Conservation (phyloP, 2,888 invertebrate species). For the Coleophora flavipennella region DNA sequence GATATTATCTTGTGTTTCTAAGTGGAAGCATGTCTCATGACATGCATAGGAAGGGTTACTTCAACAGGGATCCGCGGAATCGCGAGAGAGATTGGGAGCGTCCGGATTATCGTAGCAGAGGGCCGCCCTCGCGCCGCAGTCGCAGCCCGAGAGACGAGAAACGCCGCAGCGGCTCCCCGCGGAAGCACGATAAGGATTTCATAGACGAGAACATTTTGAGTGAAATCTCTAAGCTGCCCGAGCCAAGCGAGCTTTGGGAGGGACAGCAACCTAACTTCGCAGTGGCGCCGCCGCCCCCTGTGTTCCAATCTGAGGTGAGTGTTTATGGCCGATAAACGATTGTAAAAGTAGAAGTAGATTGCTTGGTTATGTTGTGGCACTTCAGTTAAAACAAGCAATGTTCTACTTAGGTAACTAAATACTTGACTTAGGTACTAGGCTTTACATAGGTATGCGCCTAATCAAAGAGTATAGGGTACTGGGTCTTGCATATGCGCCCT, state of each 20-base stretch:
- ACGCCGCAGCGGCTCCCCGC: conserved; percentile 45
- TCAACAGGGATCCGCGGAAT: conserved; percentile 16
- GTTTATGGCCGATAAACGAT: no score
- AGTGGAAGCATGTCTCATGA: conserved; percentile 23
- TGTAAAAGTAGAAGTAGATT: no score
- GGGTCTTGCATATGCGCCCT: no score
- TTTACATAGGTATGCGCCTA: no score
- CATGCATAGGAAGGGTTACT: conserved; percentile 16
- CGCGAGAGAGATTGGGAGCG: conserved; percentile 29
- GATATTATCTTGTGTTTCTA: background rate
- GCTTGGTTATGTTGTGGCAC: no score
- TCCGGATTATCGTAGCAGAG: conserved; percentile 14
- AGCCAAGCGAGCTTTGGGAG: conserved; percentile 61
- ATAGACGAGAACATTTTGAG: conserved; percentile 57
- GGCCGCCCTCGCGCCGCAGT: conserved; percentile 24
- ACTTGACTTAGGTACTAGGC: no score
- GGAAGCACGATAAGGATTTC: conserved; percentile 48
- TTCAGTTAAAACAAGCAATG: no score
- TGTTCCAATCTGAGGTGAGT: conserved; percentile 33
- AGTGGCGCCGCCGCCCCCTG: conserved; percentile 22
- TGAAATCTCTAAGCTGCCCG: conserved; percentile 56
- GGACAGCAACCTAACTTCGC: conserved; percentile 14
- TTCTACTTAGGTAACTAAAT: no score
- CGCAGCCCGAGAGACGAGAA: conserved; percentile 34
- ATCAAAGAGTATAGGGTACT: no score